Conservation (phyloP, 2,797 vertebrate species). For the Pseudochaenichthys georgianus region DNA sequence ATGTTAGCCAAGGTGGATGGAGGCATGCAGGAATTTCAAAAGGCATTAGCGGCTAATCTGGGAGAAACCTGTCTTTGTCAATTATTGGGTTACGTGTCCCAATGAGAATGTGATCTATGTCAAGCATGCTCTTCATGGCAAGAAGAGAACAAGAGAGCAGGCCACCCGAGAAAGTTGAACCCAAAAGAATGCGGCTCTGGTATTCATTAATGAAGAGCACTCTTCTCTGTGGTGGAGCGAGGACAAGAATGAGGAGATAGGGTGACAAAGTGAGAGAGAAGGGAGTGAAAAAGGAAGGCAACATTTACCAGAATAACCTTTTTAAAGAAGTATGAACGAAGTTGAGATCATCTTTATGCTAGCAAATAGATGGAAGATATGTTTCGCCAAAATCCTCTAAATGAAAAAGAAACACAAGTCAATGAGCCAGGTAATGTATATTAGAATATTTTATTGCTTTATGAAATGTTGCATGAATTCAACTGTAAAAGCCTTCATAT, state of each 20-base stretch:
- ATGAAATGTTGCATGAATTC: conserved; percentile 87
- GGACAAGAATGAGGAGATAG: conserved; percentile 52
- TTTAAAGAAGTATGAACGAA: neutral
- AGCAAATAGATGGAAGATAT: neutral
- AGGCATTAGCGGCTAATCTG: conserved; percentile 69
- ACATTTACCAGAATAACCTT: conserved; percentile 8
- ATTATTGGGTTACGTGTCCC: conserved; percentile 68
- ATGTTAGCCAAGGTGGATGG: conserved; percentile 52
- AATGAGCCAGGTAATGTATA: conserved; percentile 61
- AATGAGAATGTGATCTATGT: conserved; percentile 81
- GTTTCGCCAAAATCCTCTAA: neutral
- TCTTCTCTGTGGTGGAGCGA: conserved; percentile 57
- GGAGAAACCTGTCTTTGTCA: conserved; percentile 79
- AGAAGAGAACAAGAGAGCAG: conserved; percentile 77
- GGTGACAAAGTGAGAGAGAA: conserved; percentile 31
- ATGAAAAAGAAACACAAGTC: conserved; percentile 26
- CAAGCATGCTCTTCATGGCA: conserved; percentile 66
- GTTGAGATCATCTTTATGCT: neutral
- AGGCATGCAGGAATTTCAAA: conserved; percentile 56
- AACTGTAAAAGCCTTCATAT: conserved; percentile 85
- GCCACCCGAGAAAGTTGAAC: conserved; percentile 81
- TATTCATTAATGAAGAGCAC: conserved; percentile 78
- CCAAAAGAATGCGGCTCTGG: conserved; percentile 79
- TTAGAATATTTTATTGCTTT: conserved; percentile 85
- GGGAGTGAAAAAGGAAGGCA: conserved; percentile 4